These are phyloP conservation scores for Ormyrus labotus DNA, from an alignment of 2,888 invertebrate genomes.

Conservation along the genomic window DNA sequence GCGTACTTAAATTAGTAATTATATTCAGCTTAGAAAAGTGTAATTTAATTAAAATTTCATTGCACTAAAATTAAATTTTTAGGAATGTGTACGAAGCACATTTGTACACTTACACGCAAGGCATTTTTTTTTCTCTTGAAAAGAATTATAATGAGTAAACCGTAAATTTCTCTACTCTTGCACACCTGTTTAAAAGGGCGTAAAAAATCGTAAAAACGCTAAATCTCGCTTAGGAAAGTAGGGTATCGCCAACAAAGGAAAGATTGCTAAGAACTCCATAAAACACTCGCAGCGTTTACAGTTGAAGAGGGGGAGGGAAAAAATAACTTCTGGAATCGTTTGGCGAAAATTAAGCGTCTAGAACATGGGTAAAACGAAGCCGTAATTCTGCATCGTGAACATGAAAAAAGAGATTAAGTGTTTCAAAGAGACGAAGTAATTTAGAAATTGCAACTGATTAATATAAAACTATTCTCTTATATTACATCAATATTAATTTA, in stretches of 20 bases:
- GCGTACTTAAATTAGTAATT: no score
- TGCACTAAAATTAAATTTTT: neutral
- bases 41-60: no score
- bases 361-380: neutral
- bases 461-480: no score
- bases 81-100: neutral
- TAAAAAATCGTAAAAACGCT: slow-evolving; percentile 11
- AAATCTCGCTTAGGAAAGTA: slow-evolving; percentile 20
- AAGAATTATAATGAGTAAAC: slow-evolving; percentile 21
- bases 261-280: slow-evolving; percentile 33
- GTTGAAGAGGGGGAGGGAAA: neutral
- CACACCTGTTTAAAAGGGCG: neutral
- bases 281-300: slow-evolving; percentile 34
- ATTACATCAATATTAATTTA: no score
- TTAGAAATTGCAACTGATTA: no score
- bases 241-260: slow-evolving; percentile 23
- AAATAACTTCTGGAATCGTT: slow-evolving; percentile 21
- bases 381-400: slow-evolving; percentile 11
- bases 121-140: slow-evolving; percentile 6
- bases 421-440: neutral
- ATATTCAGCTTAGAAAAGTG: no score
- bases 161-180: slow-evolving; percentile 19
- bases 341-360: slow-evolving; percentile 33
- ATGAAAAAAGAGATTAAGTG: slow-evolving; percentile 21
- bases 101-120: neutral